These are phyloP conservation scores for Philereme transversata DNA, from an alignment of 2,888 invertebrate genomes.

Conservation along the genomic window DNA sequence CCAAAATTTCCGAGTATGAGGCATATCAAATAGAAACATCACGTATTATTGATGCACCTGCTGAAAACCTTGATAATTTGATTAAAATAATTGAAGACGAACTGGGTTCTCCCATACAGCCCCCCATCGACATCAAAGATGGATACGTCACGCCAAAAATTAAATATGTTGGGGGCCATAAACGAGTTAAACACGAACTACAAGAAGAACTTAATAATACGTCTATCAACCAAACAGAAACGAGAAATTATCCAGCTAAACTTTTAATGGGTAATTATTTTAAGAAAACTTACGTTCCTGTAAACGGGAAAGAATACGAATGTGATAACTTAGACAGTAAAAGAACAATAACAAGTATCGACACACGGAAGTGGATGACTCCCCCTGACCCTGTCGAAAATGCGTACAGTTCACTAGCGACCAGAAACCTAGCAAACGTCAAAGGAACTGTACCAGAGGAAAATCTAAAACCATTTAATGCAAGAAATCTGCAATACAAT, in stretches of 20 bases:
- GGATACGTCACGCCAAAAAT: constrained; percentile 38
- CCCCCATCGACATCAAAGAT: constrained; percentile 35
- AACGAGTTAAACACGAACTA: constrained; percentile 40
- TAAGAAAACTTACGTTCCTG: constrained; percentile 51
- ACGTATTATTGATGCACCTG: constrained; percentile 48
- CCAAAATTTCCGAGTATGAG: constrained; percentile 58
- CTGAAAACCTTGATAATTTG: constrained; percentile 65
- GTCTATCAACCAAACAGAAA: constrained; percentile 36
- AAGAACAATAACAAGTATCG: constrained; percentile 55
- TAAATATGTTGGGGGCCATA: constrained; percentile 39
- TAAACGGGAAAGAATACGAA: constrained; percentile 48
- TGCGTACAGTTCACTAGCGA: constrained; percentile 30
- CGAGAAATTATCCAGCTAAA: constrained; percentile 53
- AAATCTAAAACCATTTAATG: constrained; percentile 20
- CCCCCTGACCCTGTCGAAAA: constrained; percentile 38
- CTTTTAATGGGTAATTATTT: constrained; percentile 52
- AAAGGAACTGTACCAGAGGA: constrained; percentile 18
- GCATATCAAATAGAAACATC: constrained; percentile 45
- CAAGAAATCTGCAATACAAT: constrained; percentile 48
- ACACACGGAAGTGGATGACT: constrained; percentile 50
- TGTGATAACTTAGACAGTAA: constrained; percentile 56
- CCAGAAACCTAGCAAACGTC: constrained; percentile 32
- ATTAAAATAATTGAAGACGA: constrained; percentile 74
- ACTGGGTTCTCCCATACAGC: constrained; percentile 55
- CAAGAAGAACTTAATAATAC: constrained; percentile 39